These are phyloP conservation scores for Sitophilus oryzae DNA, from an alignment of 1,140 invertebrate species.

Conservation along the genomic window DNA sequence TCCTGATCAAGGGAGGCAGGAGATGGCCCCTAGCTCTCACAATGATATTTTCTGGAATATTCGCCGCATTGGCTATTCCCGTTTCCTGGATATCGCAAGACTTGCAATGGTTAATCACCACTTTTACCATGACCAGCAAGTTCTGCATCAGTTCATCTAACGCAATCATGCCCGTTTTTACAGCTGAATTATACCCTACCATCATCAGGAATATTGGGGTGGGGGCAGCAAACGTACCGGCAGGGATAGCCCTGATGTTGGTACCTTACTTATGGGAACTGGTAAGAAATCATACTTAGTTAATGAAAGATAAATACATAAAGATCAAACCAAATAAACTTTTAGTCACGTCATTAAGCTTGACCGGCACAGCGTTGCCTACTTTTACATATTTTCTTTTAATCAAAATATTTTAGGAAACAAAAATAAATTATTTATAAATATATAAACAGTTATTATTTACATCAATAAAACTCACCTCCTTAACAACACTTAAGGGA, in stretches of 20 bases:
- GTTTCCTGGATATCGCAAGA: conserved; percentile 28
- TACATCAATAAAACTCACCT: no score
- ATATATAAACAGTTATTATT: no score
- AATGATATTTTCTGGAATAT: conserved; percentile 56
- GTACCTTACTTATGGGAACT: conserved; percentile 68
- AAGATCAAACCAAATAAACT: no score
- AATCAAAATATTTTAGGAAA: no score
- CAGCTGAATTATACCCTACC: conserved; percentile 68
- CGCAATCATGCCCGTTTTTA: conserved; percentile 66
- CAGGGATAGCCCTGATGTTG: conserved; percentile 61
- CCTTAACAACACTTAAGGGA: no score
- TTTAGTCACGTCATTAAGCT: no score
- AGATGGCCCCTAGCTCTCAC: conserved; percentile 60
- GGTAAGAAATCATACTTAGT: conserved; percentile 47
- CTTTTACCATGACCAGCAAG: conserved; percentile 51
- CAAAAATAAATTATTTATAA: no score
- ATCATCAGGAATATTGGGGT: conserved; percentile 67
- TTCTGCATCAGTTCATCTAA: conserved; percentile 65
- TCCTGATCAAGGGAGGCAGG: conserved; percentile 62
- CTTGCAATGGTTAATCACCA: conserved; percentile 44
- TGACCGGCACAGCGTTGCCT: no score
- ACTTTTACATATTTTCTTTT: no score
- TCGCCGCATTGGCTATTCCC: conserved; percentile 55
- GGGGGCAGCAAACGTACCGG: conserved; percentile 62
- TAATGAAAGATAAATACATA: neutral